Base-by-base conservation (phyloP, 2,113 vertebrate genomes). In the Austrofundulus limnaeus region DNA sequence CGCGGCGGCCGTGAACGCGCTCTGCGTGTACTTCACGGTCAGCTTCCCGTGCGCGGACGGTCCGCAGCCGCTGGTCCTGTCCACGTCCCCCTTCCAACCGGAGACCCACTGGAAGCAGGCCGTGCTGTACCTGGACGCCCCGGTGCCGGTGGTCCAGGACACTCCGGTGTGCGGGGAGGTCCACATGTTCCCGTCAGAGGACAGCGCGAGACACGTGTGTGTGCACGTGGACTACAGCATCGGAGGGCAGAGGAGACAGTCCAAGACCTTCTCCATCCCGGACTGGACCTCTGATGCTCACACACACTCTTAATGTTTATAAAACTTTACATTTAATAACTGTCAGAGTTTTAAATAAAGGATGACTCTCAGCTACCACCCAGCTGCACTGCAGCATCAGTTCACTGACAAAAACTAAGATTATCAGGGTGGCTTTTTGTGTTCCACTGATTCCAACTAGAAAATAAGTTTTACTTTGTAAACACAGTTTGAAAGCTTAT, bases 91-190 rank as follows among this genome's bases (percentile, higher is more conserved):
- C 1, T 96, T 94, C 58, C 90, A 93, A 8, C 91, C 92, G 5
- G 94, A 93, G 81, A 96, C 94, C 0, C 95, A 95, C 89, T 96
- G 95, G 95, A 95, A 94, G 80, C 94, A 96, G 81, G 92, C 94
- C 0, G 85, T 95, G 28, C 89, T 95, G 51, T 95, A 95, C 73
- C 82, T 95, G 65, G 92, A 95, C 54, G 83, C 91, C 12, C 89
- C 94, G 0, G 91, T 92, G 61, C 91, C 90, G 0, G 93, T 96
- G 46, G 87, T 90, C 49, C 95, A 96, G 54, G 95, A 96, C 82
- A 96, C 94, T 0, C 78, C 69, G 65, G 66, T 95, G 0, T 82
- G 73, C 2, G 94, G 95, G 0, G 92, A 94, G 70, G 85, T 95
- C 66, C 84, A 82, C 45, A 86, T 96, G 91, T 92, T 87, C 23